Percentiles rank a stretch among this genome's conserved stretches.
Conservation (phyloP, 2,113 vertebrate genomes). For the Steatornis caripensis region DNA sequence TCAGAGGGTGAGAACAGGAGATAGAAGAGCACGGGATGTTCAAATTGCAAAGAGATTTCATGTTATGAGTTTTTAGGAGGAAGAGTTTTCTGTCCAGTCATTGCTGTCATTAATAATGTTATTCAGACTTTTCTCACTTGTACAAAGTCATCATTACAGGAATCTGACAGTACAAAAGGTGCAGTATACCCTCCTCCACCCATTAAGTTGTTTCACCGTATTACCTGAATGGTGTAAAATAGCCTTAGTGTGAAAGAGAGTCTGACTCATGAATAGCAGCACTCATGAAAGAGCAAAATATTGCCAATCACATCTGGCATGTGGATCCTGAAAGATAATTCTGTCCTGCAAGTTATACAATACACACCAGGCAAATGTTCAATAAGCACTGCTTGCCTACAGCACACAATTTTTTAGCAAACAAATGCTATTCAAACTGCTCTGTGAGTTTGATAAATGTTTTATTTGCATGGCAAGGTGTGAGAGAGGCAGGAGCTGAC, state of each 20-base stretch:
- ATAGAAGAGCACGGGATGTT: not conserved
- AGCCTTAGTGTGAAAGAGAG: not conserved
- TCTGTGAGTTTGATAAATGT: not conserved
- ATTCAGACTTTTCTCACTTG: not conserved
- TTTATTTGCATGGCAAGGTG: not conserved
- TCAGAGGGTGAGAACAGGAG: not conserved
- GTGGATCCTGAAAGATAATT: not conserved
- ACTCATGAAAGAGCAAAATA: not conserved
- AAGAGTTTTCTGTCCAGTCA: not conserved
- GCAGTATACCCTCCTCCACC: not conserved
- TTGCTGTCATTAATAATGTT: not conserved
- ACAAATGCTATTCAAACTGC: not conserved
- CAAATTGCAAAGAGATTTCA: not conserved
- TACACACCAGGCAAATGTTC: not conserved
- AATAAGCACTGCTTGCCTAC: not conserved
- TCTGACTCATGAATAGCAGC: not conserved
- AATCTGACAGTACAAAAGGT: not conserved
- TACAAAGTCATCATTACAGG: not conserved
- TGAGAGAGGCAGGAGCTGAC: not conserved
- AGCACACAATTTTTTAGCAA: not conserved
- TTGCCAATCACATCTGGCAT: not conserved
- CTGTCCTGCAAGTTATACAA: not conserved
- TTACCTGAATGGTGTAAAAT: not conserved
- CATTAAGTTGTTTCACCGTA: not conserved
- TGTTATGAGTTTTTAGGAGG: not conserved